These are phyloP conservation scores for Regulus satrapa DNA, from an alignment of 2,113 vertebrate species.

Conservation along the genomic window DNA sequence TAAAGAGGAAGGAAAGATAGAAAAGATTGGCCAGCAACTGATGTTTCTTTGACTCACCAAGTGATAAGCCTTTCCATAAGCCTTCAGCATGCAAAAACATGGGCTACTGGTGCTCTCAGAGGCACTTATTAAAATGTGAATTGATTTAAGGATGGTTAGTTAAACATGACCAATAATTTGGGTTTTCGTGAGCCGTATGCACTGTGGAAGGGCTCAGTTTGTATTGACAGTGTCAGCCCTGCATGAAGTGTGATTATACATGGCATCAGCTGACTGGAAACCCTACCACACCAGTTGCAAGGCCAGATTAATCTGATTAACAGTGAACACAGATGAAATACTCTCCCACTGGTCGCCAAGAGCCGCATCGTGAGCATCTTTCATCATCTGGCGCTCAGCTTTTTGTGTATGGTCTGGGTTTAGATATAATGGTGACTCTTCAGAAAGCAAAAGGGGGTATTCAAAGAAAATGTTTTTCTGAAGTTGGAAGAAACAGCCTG, in stretches of 20 bases:
- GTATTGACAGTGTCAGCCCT: not conserved
- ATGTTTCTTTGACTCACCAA: not conserved
- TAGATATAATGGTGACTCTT: not conserved
- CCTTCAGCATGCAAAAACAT: not conserved
- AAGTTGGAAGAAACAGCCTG: conserved; percentile 23
- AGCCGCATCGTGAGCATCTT: not conserved
- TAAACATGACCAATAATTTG: not conserved
- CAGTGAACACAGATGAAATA: not conserved
- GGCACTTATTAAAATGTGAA: not conserved
- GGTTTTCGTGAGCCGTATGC: not conserved
- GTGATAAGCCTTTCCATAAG: not conserved
- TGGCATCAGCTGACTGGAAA: conserved; percentile 33
- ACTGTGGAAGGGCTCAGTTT: not conserved
- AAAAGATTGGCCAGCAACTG: not conserved
- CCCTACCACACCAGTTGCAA: not conserved
- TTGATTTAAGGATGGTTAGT: not conserved
- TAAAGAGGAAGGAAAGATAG: not conserved
- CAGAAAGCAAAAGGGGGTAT: not conserved
- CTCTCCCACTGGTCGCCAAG: not conserved
- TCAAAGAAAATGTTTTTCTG: conserved; percentile 31
- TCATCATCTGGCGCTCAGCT: not conserved
- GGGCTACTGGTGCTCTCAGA: not conserved
- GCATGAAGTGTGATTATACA: not conserved
- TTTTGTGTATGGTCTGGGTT: not conserved
- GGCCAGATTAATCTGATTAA: not conserved